These are phyloP conservation scores for Lepus timidus DNA, from an alignment of 2,113 vertebrate species.

Conservation along the genomic window DNA sequence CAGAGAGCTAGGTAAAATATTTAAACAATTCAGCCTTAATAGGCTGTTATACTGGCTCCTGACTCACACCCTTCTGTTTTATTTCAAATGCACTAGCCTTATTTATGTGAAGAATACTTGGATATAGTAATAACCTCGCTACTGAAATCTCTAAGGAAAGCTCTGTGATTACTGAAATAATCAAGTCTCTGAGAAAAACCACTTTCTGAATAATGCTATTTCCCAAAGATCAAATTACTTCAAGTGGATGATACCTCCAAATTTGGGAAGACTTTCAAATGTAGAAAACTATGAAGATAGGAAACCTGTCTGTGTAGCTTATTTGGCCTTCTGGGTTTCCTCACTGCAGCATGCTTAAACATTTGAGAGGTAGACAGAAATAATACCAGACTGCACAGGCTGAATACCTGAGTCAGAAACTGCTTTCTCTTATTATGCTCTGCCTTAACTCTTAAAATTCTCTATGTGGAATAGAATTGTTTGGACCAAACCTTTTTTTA, in stretches of 20 bases:
- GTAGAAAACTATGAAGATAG: background rate
- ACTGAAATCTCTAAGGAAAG: background rate
- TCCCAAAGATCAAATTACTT: background rate
- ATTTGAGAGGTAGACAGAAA: background rate
- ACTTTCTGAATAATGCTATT: background rate
- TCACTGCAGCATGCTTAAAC: background rate
- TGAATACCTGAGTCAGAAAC: background rate
- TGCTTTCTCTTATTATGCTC: background rate
- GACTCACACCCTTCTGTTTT: background rate
- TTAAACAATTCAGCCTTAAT: background rate
- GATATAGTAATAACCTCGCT: background rate
- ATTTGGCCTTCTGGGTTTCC: conserved; percentile 35
- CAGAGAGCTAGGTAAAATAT: background rate
- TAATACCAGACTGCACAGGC: background rate
- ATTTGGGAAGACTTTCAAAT: background rate
- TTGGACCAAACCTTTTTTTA: background rate
- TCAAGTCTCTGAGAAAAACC: background rate
- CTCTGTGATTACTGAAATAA: conserved; percentile 15
- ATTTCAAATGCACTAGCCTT: background rate
- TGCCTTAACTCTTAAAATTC: background rate
- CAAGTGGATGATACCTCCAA: background rate
- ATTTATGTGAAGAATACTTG: background rate
- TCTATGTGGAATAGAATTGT: background rate
- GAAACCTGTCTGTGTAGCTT: background rate
- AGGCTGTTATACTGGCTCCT: background rate